Evolutionary conservation across 30 jellyfish, hydroid and myxozoan genomes (phyloP).

Genomic region (Chrysaora quinquecirrha): DNA sequence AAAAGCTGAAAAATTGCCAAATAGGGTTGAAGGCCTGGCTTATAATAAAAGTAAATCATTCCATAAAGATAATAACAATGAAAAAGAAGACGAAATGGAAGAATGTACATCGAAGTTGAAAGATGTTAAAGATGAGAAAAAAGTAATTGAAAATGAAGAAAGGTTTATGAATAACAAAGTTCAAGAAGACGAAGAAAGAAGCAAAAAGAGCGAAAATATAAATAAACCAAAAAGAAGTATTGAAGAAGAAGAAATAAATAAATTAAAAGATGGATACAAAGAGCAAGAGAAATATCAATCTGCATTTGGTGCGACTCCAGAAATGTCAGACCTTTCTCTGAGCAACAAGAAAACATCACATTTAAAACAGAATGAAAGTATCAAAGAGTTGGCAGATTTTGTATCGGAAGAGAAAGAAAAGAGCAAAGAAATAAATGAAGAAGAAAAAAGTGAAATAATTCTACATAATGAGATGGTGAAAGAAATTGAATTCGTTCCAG

Average conservation of each 20-base stretch:
- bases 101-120: too few species aligned
- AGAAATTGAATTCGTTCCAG: not conserved
- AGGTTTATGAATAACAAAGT: too few species aligned
- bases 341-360: slow-evolving; percentile 17
- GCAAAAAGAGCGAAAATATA: not conserved
- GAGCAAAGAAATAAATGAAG: not conserved
- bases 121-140: too few species aligned
- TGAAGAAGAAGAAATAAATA: not conserved
- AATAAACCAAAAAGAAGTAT: not conserved
- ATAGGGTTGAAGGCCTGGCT: too few species aligned
- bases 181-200: not conserved
- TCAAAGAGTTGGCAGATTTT: not conserved
- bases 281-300: not conserved
- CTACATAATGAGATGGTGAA: not conserved
- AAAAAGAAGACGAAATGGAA: too few species aligned
- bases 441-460: not conserved
- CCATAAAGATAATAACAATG: too few species aligned
- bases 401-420: not conserved
- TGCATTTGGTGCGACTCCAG: slow-evolving; percentile 49
- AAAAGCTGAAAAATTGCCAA: too few species aligned
- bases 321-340: slow-evolving; percentile 50
- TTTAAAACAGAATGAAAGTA: not conserved
- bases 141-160: too few species aligned
- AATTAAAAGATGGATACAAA: not conserved
- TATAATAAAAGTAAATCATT: too few species aligned